phyloP scores from a whole-genome alignment of 1,140 invertebrate species.

The Nylanderia fulva region DNA sequence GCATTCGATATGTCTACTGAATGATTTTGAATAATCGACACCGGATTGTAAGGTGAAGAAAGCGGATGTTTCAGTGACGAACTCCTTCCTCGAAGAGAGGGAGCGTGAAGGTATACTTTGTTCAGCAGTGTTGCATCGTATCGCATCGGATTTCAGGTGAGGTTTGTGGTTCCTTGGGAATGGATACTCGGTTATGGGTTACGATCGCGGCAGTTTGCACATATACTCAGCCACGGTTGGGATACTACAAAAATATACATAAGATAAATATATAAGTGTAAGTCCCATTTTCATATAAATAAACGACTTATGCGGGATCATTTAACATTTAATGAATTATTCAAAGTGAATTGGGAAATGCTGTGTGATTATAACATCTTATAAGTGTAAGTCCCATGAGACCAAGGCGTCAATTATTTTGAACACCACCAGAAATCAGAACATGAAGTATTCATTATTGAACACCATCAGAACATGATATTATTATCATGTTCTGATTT shows the following conservation, averaged over 20 bases:
- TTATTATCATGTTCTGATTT: no score
- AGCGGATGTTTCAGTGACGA: slow-evolving; percentile 54
- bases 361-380: no score
- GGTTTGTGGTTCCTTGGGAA: slow-evolving; percentile 82
- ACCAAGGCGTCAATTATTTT: no score
- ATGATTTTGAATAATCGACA: slow-evolving; percentile 6
- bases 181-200: slow-evolving; percentile 81
- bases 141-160: slow-evolving; percentile 83
- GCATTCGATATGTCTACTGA: slow-evolving; percentile 25
- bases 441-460: no score
- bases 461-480: no score
- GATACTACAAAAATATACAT: not conserved
- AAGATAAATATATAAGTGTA: no score
- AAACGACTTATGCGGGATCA: no score
- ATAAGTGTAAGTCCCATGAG: no score
- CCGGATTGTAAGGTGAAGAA: slow-evolving; percentile 58
- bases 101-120: slow-evolving; percentile 52
- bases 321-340: no score
- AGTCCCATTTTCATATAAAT: no score
- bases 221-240: slow-evolving; percentile 18
- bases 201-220: slow-evolving; percentile 66
- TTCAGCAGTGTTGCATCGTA: slow-evolving; percentile 61
- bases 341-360: no score
- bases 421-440: no score
- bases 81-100: slow-evolving; percentile 54